Conservation (phyloP, 2,113 vertebrate species). For the Oplegnathus fasciatus region DNA sequence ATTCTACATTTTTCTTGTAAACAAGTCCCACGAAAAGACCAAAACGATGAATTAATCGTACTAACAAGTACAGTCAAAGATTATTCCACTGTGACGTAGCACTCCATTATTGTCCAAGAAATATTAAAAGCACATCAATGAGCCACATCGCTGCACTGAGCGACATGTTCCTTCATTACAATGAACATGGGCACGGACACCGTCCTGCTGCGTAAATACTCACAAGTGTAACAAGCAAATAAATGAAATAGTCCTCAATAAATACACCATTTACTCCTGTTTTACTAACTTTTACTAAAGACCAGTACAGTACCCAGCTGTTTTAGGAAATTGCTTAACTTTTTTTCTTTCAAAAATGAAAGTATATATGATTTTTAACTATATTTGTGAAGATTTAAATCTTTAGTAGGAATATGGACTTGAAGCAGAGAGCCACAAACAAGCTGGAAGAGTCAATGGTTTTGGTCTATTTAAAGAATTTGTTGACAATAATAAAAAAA, state of each 20-base stretch:
- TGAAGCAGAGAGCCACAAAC: background rate
- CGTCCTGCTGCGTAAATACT: background rate
- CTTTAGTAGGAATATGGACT: background rate
- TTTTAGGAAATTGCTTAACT: background rate
- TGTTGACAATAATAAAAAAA: slow-evolving; percentile 11
- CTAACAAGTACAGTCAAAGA: background rate
- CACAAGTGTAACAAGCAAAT: too few species aligned
- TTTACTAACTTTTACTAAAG: too few species aligned
- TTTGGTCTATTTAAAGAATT: slow-evolving; percentile 33
- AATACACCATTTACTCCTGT: too few species aligned
- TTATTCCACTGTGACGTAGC: background rate
- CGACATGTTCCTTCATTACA: background rate
- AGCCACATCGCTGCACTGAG: background rate
- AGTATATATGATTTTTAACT: background rate
- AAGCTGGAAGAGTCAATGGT: background rate
- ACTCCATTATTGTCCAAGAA: background rate
- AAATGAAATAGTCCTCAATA: too few species aligned
- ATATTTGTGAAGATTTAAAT: background rate
- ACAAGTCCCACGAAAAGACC: slow-evolving; percentile 14
- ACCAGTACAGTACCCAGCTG: too few species aligned
- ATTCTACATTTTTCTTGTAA: slow-evolving; percentile 19
- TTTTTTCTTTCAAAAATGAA: background rate
- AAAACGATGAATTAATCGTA: background rate
- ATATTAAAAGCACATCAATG: background rate
- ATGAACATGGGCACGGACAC: background rate